These are phyloP conservation scores for Pantala flavescens DNA, from an alignment of 1,140 invertebrate genomes.

Conservation along the genomic window DNA sequence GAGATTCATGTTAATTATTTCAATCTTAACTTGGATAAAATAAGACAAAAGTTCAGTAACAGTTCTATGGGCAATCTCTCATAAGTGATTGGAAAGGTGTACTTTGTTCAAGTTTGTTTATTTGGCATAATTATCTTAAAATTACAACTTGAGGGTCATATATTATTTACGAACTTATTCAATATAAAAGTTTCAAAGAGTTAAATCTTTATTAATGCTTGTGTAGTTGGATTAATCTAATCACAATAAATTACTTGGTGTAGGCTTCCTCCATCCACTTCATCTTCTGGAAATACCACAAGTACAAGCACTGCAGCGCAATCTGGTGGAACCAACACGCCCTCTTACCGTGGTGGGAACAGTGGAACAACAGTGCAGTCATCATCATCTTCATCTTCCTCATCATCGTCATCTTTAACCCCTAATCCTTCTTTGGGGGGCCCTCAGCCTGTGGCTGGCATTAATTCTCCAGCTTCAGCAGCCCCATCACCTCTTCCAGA, in stretches of 20 bases:
- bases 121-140: too few relatives aligned
- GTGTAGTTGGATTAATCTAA: too few relatives aligned
- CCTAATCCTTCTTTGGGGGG: slow-evolving; percentile 31
- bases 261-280: slow-evolving; percentile 28
- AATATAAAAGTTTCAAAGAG: too few relatives aligned
- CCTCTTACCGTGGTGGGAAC: slow-evolving; percentile 53
- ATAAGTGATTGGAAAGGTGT: too few relatives aligned
- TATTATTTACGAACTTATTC: too few relatives aligned
- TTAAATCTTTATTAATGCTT: too few relatives aligned
- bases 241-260: background rate
- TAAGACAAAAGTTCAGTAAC: too few relatives aligned
- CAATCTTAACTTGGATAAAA: too few relatives aligned
- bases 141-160: too few relatives aligned
- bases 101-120: too few relatives aligned
- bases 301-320: slow-evolving; percentile 31
- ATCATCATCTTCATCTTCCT: background rate
- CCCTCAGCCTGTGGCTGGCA: slow-evolving; percentile 51
- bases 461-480: slow-evolving; percentile 61
- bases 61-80: too few relatives aligned
- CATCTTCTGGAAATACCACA: slow-evolving; percentile 20
- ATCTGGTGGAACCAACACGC: slow-evolving; percentile 40
- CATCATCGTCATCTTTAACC: slow-evolving; percentile 29
- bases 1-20: too few relatives aligned
- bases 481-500: slow-evolving; percentile 67
- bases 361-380: background rate